phyloP scores from a whole-genome alignment of 2,888 invertebrate species.

The Drosophila nr. medialis region DNA sequence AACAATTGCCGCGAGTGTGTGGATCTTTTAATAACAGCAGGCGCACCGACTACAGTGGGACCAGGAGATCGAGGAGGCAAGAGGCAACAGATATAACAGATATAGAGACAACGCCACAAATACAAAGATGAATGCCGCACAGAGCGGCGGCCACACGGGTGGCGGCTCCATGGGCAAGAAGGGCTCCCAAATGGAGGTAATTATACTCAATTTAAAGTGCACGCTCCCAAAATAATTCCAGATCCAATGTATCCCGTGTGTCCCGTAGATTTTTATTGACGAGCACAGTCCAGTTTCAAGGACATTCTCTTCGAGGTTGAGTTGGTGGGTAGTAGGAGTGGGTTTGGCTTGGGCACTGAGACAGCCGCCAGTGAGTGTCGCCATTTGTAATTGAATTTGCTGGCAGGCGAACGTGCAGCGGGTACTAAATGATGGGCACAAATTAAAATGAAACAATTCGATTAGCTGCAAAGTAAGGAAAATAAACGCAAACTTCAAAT shows the following conservation, averaged over 20 bases:
- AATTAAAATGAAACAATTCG: conserved; percentile 67
- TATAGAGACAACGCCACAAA: conserved; percentile 11
- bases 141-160: conserved; percentile 84
- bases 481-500: neutral
- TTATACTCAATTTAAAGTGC: conserved; percentile 62
- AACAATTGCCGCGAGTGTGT: conserved; percentile 31
- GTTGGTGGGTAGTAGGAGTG: neutral
- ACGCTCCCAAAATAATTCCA: conserved; percentile 13
- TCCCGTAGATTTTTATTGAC: conserved; percentile 2
- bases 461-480: conserved; percentile 32
- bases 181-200: conserved; percentile 85
- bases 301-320: neutral
- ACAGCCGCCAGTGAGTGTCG: conserved; percentile 19
- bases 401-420: conserved; percentile 39
- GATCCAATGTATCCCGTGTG: conserved; percentile 6
- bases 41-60: neutral
- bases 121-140: conserved; percentile 83
- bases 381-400: conserved; percentile 55
- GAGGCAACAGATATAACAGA: conserved; percentile 14
- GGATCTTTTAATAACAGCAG: conserved; percentile 34
- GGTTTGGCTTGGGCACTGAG: neutral
- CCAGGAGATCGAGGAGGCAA: neutral
- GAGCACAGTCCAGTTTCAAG: conserved; percentile 18
- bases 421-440: conserved; percentile 32
- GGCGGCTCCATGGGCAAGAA: conserved; percentile 84